Base-by-base conservation (phyloP, 1,140 invertebrate species). In the Drosophila miranda region DNA sequence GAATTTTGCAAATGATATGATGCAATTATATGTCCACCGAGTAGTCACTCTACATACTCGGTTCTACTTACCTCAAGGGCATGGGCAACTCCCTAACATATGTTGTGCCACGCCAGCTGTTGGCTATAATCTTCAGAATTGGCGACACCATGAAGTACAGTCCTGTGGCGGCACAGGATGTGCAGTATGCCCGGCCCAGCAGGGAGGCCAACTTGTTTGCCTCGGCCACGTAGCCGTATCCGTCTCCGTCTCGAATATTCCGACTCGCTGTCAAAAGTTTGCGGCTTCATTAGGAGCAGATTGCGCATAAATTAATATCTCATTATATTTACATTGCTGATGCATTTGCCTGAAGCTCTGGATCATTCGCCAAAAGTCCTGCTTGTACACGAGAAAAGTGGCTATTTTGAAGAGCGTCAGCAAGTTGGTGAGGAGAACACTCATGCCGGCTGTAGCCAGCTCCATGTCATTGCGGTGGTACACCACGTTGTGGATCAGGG, bases 81-180 rank as follows among this genome's bases (percentile, higher is more conserved):
- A 90, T 90, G 6, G 89, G 89, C 26, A 89, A 43, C 19, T 90
- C 89, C 11, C 69, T 34, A 0, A 56, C 6, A 6, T 76, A 66
- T 7, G 28, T 21, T 2, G 64, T 63, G 6, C 61, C 55, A 0
- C 30, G 44, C 54, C 68, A 69, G 34, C 53, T 56, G 26, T 61
- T 75, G 48, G 55, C 45, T 9, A 75, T 51, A 21, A 80, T 76
- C 51, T 76, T 76, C 2, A 87, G 6, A 23, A 90, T 67, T 9
- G 89, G 89, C 14, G 55, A 64, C 45, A 90, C 38, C 70, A 89
- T 78, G 16, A 90, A 90, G 23, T 90, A 90, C 1, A 87, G 19
- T 0, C 81, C 88, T 1, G 89, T 90, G 11, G 62, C 61, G 14
- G 50, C 61, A 43, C 82, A 86, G 6, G 84, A 89, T 3, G 75